Percentiles rank a stretch among this genome's conserved stretches.
Evolutionary conservation across 2,888 invertebrate genomes (phyloP).

Genomic region (Cistogaster globosa): DNA sequence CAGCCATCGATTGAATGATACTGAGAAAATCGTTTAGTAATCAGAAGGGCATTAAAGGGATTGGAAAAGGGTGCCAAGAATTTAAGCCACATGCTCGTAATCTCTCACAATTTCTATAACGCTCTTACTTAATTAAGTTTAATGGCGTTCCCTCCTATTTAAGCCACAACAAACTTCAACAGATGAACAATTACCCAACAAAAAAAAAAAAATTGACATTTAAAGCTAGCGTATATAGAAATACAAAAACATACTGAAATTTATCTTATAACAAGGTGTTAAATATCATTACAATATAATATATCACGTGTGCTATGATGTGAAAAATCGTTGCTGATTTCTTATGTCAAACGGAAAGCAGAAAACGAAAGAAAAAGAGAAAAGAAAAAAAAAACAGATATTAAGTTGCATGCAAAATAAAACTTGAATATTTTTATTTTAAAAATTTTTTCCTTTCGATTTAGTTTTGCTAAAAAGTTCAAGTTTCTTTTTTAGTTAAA

Average conservation of each 20-base stretch:
- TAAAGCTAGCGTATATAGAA: background rate
- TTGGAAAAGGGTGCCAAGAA: too few relatives aligned
- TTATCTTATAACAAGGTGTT: constrained; percentile 6
- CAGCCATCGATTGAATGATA: too few relatives aligned
- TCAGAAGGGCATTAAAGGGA: too few relatives aligned
- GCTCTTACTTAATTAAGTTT: too few relatives aligned
- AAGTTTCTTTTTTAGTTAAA: constrained; percentile 55
- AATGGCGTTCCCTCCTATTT: too few relatives aligned
- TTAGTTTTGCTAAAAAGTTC: constrained; percentile 39
- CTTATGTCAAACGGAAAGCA: constrained; percentile 23
- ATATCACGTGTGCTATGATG: constrained; percentile 25
- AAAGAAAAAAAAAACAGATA: background rate
- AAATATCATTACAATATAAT: background rate
- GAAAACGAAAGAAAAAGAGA: too few relatives aligned
- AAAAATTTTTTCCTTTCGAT: background rate
- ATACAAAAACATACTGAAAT: background rate
- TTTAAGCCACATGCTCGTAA: too few relatives aligned
- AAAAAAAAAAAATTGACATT: too few relatives aligned
- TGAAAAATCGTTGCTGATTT: constrained; percentile 16
- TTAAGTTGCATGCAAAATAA: constrained; percentile 35
- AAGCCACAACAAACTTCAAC: background rate
- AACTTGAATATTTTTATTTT: constrained; percentile 17
- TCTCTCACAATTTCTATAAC: too few relatives aligned
- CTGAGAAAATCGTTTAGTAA: too few relatives aligned
- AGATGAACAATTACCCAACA: background rate